Evolutionary conservation across 2,888 invertebrate genomes (phyloP).

Genomic region (Euplagia quadripunctaria): DNA sequence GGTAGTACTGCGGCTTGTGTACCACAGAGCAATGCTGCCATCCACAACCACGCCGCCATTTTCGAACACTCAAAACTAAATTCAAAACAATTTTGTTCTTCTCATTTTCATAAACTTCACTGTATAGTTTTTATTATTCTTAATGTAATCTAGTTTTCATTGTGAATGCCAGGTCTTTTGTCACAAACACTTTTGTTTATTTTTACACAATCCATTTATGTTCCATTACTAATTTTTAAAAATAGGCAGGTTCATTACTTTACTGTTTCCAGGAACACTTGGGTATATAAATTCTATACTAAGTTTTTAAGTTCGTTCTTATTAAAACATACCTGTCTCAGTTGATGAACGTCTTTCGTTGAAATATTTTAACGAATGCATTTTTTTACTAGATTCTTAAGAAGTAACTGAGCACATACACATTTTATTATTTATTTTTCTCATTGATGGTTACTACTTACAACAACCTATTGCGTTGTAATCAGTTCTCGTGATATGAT

Average conservation of each 20-base stretch:
- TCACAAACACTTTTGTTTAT: conserved; percentile 20
- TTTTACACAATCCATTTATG: conserved; percentile 15
- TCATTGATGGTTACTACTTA: not conserved
- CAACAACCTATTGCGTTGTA: not conserved
- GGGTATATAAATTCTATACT: not conserved
- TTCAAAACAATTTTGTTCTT: conserved; percentile 34
- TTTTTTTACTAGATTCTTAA: conserved; percentile 24
- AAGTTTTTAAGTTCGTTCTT: not conserved
- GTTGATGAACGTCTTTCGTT: conserved; percentile 19
- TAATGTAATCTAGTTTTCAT: conserved; percentile 7
- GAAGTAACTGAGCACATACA: not conserved
- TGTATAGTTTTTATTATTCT: conserved; percentile 5
- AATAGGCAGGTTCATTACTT: too few relatives aligned
- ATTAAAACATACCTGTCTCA: not conserved
- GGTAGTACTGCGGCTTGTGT: conserved; percentile 90
- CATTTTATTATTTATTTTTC: not conserved
- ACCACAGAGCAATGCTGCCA: conserved; percentile 77
- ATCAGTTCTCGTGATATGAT: not conserved
- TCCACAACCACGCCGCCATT: conserved; percentile 79
- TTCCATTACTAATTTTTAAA: conserved; percentile 32
- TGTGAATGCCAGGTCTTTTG: conserved; percentile 19
- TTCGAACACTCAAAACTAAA: conserved; percentile 41
- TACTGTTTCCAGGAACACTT: not conserved
- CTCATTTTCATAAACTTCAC: conserved; percentile 37
- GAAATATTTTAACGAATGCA: conserved; percentile 32